These are phyloP conservation scores for Pelecanoides urinatrix DNA, from an alignment of 2,113 vertebrate species.

Conservation along the genomic window DNA sequence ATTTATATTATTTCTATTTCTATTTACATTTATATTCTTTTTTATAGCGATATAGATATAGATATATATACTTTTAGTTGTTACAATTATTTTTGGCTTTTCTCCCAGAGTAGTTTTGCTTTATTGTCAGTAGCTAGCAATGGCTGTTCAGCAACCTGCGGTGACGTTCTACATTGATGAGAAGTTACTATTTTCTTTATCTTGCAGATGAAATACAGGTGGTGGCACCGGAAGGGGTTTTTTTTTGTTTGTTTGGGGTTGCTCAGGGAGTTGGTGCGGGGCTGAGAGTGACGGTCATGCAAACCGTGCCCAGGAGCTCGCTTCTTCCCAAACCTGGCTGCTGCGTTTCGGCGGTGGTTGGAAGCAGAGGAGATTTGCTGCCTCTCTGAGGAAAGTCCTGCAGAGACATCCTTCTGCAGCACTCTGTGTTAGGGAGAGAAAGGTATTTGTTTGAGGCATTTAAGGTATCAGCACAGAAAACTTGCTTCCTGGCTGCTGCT, in stretches of 20 bases:
- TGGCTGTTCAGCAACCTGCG: background rate
- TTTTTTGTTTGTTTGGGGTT: fast-evolving
- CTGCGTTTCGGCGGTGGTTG: background rate
- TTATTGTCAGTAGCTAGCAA: background rate
- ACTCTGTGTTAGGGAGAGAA: background rate
- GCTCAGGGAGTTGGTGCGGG: background rate
- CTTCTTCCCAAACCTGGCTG: background rate
- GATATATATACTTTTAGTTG: background rate
- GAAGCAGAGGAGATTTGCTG: background rate
- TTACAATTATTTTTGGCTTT: background rate
- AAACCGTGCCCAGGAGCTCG: background rate
- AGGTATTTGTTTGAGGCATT: background rate
- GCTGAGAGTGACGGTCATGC: background rate
- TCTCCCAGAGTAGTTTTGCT: background rate
- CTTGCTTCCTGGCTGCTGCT: background rate
- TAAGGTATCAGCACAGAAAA: background rate
- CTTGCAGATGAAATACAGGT: background rate
- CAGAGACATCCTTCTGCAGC: background rate
- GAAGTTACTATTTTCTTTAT: background rate
- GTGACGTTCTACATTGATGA: background rate
- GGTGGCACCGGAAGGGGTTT: background rate
- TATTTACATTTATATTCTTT: background rate
- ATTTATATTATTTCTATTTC: too few species aligned
- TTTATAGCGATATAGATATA: too few species aligned
- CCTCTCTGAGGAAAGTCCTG: background rate